These are phyloP conservation scores for Myathropa florea DNA, from an alignment of 2,888 invertebrate genomes.

Conservation along the genomic window DNA sequence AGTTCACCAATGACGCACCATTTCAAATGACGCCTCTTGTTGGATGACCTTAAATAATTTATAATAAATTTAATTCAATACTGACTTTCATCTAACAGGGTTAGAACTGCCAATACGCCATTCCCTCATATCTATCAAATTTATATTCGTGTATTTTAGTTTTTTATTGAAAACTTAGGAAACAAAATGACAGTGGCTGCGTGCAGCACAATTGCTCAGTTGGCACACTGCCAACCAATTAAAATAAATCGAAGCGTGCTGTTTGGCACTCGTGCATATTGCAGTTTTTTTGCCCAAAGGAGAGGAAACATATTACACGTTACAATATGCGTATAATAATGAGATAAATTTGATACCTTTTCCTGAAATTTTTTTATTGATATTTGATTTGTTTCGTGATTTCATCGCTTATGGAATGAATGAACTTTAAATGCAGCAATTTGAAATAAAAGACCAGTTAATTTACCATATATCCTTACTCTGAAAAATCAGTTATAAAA, in stretches of 20 bases:
- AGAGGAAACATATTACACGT: slow-evolving; percentile 57
- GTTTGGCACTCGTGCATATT: slow-evolving; percentile 46
- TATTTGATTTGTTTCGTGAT: background rate
- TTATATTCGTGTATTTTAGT: background rate
- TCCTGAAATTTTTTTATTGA: slow-evolving; percentile 8
- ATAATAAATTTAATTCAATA: too few relatives aligned
- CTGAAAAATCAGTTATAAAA: background rate
- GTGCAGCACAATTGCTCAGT: slow-evolving; percentile 55
- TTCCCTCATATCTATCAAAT: too few relatives aligned
- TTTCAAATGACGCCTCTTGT: too few relatives aligned
- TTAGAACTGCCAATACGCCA: too few relatives aligned
- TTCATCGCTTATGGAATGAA: background rate
- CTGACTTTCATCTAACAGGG: too few relatives aligned
- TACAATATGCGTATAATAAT: slow-evolving; percentile 67
- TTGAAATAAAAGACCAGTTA: background rate
- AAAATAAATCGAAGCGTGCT: slow-evolving; percentile 68
- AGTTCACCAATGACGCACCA: too few relatives aligned
- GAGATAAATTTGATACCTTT: slow-evolving; percentile 56
- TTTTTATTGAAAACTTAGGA: background rate
- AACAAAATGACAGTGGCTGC: background rate
- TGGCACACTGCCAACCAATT: slow-evolving; percentile 68
- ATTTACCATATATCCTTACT: background rate
- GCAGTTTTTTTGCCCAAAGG: slow-evolving; percentile 26
- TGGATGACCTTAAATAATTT: too few relatives aligned
- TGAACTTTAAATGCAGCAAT: background rate